Base-by-base conservation (phyloP, 2,797 vertebrate species). In the Aselliscus stoliczkanus region DNA sequence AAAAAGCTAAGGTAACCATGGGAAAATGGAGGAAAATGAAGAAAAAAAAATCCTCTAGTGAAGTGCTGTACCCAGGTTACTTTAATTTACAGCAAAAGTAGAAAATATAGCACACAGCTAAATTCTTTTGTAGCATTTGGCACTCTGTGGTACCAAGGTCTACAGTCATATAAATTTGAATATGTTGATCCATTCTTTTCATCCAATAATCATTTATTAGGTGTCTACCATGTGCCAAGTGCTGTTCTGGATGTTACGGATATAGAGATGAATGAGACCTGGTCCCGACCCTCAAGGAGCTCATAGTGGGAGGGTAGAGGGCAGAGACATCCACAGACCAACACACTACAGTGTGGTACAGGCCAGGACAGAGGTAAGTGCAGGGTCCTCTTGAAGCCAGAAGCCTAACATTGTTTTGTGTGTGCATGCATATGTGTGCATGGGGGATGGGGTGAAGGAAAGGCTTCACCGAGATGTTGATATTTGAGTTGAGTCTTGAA, bases 401-500 rank as follows among this genome's bases (percentile, higher is more conserved):
- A 64, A 15, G 9, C 67, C 65, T 87, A 89, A n/a, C 6, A 65
- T n/a, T 93, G 69, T 18, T 81, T 95, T 27, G 5, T 73, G 54
- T 54, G 23, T 80, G 17, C 42, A 10, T 81, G 25, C 25, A 20
- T 39, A 20, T 64, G 50, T 25, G 23, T 31, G 58, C 50, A 37
- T 29, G 4, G 34, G 9, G 0, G 34, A 50, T 50, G 14, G 13
- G 17, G 42, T 44, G 31, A 7, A 77, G 25, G 64, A 67, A 94
- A 94, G 39, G 18, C 60, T 92, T 93, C 75, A 56, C 72, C 92
- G 42, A 60, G 54, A n/a, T 69, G 54, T 52, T 88, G 65, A 76
- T 76, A 88, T 69, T 65, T 84, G 20, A 95, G 29, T 14, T 94
- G 70, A 91, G 54, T 86, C 73, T 90, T 93, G 11, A 93, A 93